A percentile compares a stretch with the other conserved stretches of the same genome.
Conservation (phyloP, 2,888 invertebrate genomes). For the Pandemis cinnamomeana region DNA sequence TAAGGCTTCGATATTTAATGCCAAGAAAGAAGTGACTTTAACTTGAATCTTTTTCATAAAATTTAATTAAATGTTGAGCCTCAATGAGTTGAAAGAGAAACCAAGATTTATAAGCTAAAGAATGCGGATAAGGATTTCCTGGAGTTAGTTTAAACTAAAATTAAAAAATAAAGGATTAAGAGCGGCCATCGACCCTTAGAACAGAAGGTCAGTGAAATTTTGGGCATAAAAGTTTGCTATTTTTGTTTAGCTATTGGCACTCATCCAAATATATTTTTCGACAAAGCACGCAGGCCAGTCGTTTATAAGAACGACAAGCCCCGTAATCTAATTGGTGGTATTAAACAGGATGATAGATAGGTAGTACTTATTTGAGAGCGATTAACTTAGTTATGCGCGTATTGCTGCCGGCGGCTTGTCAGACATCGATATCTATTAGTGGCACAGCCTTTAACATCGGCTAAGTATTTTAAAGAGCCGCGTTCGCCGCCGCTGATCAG, state of each 20-base stretch:
- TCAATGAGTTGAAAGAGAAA: constrained; percentile 25
- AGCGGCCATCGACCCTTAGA: too few species aligned
- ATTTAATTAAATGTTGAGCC: constrained; percentile 28
- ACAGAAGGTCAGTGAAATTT: too few species aligned
- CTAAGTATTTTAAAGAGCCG: constrained; percentile 41
- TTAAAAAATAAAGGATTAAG: background rate
- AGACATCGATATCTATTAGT: constrained; percentile 25
- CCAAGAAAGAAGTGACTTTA: constrained; percentile 10
- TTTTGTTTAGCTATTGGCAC: too few species aligned
- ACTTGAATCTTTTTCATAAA: constrained; percentile 23
- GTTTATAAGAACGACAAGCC: too few species aligned
- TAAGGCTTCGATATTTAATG: background rate
- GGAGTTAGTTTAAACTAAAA: background rate
- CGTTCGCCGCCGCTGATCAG: constrained; percentile 54
- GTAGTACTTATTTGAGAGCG: background rate
- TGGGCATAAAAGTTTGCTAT: too few species aligned
- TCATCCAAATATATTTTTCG: too few species aligned
- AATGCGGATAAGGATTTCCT: background rate
- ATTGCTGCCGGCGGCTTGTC: background rate
- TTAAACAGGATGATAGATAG: background rate
- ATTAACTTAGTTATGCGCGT: background rate
- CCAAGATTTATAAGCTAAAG: constrained; percentile 30
- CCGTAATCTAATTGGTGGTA: background rate
- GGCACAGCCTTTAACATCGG: constrained; percentile 35
- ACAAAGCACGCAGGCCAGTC: too few species aligned